phyloP scores from a whole-genome alignment of 2,797 vertebrate genomes.

The Hippopotamyrus pictus region DNA sequence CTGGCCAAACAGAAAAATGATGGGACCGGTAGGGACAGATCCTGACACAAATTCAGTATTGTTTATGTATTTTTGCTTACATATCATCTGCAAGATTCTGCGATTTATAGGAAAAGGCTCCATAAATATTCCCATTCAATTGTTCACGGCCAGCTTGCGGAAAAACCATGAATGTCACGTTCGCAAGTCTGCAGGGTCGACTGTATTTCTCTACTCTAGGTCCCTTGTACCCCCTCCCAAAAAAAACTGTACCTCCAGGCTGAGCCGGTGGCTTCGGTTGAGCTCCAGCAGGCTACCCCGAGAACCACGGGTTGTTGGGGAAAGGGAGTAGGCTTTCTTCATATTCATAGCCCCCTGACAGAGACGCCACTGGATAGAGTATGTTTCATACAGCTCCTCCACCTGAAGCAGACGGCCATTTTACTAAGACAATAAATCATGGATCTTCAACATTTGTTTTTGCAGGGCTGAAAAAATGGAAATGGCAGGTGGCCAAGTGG shows the following conservation, averaged over 20 bases:
- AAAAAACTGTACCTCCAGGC: conserved; percentile 68
- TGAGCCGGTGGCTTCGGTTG: conserved; percentile 77
- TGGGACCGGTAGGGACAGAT: neutral
- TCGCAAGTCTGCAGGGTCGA: neutral
- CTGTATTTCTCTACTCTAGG: neutral
- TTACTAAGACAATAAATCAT: neutral
- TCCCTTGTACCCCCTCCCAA: neutral
- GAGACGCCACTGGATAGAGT: conserved; percentile 85
- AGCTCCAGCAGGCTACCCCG: conserved; percentile 88
- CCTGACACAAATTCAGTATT: neutral
- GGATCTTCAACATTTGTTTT: neutral
- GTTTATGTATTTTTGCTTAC: neutral
- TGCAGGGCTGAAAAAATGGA: neutral
- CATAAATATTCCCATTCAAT: neutral
- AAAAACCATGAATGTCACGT: neutral
- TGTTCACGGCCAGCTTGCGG: neutral
- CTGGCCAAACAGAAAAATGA: neutral
- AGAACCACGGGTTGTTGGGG: conserved; percentile 77
- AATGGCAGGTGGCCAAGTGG: neutral
- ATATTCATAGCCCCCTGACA: conserved; percentile 86
- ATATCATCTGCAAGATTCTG: neutral
- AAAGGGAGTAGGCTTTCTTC: conserved; percentile 80
- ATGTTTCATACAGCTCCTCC: conserved; percentile 87
- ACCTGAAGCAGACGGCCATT: conserved; percentile 59
- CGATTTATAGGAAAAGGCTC: neutral